Evolutionary conservation across 2,888 invertebrate genomes (phyloP), one percentile per base, ranked within the genome.

Genomic region (Acholoe squamosa): DNA sequence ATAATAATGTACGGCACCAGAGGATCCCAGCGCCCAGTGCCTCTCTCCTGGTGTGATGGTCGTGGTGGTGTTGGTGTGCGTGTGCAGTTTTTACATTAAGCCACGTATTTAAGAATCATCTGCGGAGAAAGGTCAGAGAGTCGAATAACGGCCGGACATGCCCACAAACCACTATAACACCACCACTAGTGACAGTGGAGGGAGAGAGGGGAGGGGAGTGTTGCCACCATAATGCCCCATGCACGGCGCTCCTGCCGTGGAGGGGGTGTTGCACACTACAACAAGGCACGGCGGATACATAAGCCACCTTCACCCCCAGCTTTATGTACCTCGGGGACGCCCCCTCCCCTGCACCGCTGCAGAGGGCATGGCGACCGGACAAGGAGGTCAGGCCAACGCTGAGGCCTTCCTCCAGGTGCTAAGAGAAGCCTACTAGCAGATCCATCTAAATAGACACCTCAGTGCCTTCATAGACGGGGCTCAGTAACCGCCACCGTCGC

Each of bases 121-220:
- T 71, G 71, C 71, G 71, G 25, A 34, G 80, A 43, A 80, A 80
- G 80, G 80, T 80, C 80, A 80, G 80, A 14, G n/a, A 19, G 76
- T 28, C 22, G 80, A 80, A 33, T 80, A 43, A 80, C 77, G 1
- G 14, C 14, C 3, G 25, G 25, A 61, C 61, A 61, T n/a, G 25
- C 61, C 19, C 61, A 61, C 5, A 43, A 43, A 43, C 43, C 43
- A 10, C 43, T 43, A 43, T 43, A 43, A 10, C 43, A 43, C 14
- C 80, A 33, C 0, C 43, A 19, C 34, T 80, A 19, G 76, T 0
- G 25, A 33, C 5, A 16, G 43, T 34, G 43, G 34, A 22, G 43
- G 80, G 34, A 43, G 33, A 16, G 19, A 34, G 34, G 43, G 80
- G 80, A 33, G 43, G 16, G 43, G 34, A 34, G 43, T 3, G 76